Conservation (phyloP, 2,888 invertebrate genomes). For the Caenorhabditis imperialis region DNA sequence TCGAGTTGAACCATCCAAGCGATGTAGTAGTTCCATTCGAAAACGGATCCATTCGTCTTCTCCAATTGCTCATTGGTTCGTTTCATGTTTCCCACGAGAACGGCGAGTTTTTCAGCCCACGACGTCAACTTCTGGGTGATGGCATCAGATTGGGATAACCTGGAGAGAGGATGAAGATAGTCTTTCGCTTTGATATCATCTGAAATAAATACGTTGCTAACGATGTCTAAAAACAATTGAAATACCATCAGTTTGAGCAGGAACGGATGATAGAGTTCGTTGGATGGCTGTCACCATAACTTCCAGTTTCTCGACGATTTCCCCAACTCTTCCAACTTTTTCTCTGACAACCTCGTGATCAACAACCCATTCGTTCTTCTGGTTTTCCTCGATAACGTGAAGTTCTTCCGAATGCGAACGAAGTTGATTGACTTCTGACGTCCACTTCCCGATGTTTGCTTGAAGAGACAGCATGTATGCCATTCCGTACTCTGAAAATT, state of each 20-base stretch:
- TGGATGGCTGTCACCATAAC: conserved; percentile 19
- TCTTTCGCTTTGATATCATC: conserved; percentile 13
- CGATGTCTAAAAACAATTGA: neutral
- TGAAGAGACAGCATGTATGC: conserved; percentile 52
- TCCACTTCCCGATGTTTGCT: conserved; percentile 20
- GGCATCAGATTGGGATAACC: conserved; percentile 43
- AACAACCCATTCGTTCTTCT: conserved; percentile 21
- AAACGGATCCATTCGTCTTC: neutral
- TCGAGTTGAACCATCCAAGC: conserved; percentile 22
- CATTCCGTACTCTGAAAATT: conserved; percentile 63
- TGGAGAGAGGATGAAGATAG: conserved; percentile 53
- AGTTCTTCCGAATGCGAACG: conserved; percentile 5
- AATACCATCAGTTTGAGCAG: conserved; percentile 23
- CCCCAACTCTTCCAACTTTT: neutral
- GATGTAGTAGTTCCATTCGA: conserved; percentile 4
- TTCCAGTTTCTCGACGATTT: conserved; percentile 4
- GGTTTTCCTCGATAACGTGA: conserved; percentile 18
- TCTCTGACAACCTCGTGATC: conserved; percentile 33
- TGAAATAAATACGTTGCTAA: conserved; percentile 4
- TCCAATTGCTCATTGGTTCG: conserved; percentile 22
- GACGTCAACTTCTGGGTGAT: conserved; percentile 19
- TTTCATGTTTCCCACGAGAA: conserved; percentile 26
- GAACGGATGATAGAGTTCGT: conserved; percentile 18
- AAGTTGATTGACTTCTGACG: neutral
- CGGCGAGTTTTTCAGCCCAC: conserved; percentile 30